Conservation (phyloP, 2,113 vertebrate species). For the Probosciger aterrimus region DNA sequence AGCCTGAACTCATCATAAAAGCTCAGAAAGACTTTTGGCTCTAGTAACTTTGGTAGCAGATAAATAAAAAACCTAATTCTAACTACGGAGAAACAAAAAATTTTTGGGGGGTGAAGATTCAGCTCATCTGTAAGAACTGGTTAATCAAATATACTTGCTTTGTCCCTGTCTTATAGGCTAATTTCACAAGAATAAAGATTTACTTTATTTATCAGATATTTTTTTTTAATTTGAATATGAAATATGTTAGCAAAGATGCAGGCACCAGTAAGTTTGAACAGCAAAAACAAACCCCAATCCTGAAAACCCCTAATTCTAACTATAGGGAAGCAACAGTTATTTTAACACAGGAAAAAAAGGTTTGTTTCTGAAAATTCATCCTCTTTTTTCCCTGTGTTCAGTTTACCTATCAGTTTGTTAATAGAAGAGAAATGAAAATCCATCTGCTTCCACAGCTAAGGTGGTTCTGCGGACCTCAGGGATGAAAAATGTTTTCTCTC, state of each 20-base stretch:
- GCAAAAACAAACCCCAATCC: neutral
- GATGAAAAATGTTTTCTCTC: neutral
- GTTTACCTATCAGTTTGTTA: neutral
- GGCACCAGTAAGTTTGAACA: neutral
- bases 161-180: neutral
- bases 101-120: neutral
- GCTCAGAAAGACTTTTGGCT: neutral
- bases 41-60: neutral
- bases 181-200: neutral
- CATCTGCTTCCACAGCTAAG: fast-evolving
- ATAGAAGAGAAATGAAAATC: neutral
- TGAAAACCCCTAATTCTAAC: neutral
- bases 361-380: neutral
- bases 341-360: neutral
- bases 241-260: neutral
- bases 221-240: neutral
- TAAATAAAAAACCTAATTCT: neutral
- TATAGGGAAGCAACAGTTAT: neutral
- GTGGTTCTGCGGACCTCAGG: neutral
- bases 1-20: neutral
- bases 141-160: neutral
- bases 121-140: neutral
- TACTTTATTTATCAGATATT: neutral
- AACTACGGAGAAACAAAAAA: neutral
- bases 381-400: neutral